phyloP scores from a whole-genome alignment of 2,113 vertebrate species.

The Tiliqua scincoides region DNA sequence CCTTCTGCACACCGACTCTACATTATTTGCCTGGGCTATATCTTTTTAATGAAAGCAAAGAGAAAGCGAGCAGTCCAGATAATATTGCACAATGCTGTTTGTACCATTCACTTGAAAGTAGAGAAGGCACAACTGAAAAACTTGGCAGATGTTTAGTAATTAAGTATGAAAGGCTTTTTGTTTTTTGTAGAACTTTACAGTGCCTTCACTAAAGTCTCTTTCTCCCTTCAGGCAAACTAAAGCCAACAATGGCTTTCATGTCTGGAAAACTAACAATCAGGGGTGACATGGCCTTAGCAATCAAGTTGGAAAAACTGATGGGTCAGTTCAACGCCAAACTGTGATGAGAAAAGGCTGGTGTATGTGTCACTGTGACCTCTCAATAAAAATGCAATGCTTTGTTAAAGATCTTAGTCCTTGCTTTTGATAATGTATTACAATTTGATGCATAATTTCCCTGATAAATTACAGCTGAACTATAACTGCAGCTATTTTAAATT shows the following conservation, averaged over 20 bases:
- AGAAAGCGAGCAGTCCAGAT: too few relatives aligned
- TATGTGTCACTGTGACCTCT: background rate
- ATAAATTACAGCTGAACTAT: background rate
- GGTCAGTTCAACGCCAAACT: slow-evolving; percentile 74
- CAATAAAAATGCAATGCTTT: slow-evolving; percentile 34
- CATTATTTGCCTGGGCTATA: too few relatives aligned
- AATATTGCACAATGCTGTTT: too few relatives aligned
- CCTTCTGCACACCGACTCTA: too few relatives aligned
- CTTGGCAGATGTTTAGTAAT: background rate
- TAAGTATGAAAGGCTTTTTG: background rate
- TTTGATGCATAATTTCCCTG: slow-evolving; percentile 20
- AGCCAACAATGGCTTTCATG: slow-evolving; percentile 92
- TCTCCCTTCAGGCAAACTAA: slow-evolving; percentile 81
- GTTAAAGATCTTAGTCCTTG: slow-evolving; percentile 35
- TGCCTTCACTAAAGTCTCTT: slow-evolving; percentile 6
- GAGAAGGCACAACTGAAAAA: background rate
- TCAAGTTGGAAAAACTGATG: slow-evolving; percentile 88
- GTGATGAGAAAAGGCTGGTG: slow-evolving; percentile 60
- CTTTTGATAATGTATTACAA: slow-evolving; percentile 28
- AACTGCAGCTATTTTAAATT: background rate
- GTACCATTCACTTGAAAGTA: background rate
- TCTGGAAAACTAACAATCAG: slow-evolving; percentile 83
- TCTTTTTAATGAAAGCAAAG: too few relatives aligned
- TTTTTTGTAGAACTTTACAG: slow-evolving; percentile 4
- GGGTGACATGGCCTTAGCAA: slow-evolving; percentile 81